Evolutionary conservation across 1,140 invertebrate species (phyloP), one percentile per base, ranked within the genome.

Genomic region (Phortica variegata): DNA sequence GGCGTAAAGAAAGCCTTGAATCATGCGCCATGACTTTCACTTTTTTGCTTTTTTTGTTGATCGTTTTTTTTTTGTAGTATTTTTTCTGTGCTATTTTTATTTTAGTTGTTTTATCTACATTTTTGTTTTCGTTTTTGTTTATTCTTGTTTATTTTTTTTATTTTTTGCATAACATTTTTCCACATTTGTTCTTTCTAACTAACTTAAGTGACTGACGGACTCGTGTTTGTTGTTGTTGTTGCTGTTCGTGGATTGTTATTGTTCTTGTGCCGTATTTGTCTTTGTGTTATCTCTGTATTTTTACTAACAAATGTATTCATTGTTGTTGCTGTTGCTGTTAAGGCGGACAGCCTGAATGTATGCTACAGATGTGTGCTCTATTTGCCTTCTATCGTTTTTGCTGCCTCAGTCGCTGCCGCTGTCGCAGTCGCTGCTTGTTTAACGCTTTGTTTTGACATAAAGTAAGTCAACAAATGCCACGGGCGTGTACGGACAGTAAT

Each of bases 191-290:
- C 32, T 15, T 34, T 34, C 41, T 60, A 56, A 69, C 63, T 69
- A 57, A 61, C 63, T 68, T 63, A 66, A 68, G 63, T 63, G 63
- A 68, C 60, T 65, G 63, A n/a, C n/a, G n/a, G n/a, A n/a, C n/a
- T 26, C 23, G 5, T 53, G 54, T 62, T 52, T 62, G 32, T 18
- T 15, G 17, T 33, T 36, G 43, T 43, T 62, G 45, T 59, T 61
- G 39, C 42, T 47, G 31, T 47, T 53, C 37, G 43, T 52, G 41
- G 53, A 41, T 40, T 36, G 45, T 41, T 52, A 46, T 49, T 62
- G 43, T 39, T 44, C 44, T 37, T 42, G 43, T 54, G 37, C 33
- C 26, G 13, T 52, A 52, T 55, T 47, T 55, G 43, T 38, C 15
- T 16, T 17, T 31, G 17, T 46, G 32, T 33, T 44, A 17, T 21